Evolutionary conservation across 1,140 invertebrate genomes (phyloP), one percentile per base, ranked within the genome.

Genomic region (Trichomalopsis sarcophagae): DNA sequence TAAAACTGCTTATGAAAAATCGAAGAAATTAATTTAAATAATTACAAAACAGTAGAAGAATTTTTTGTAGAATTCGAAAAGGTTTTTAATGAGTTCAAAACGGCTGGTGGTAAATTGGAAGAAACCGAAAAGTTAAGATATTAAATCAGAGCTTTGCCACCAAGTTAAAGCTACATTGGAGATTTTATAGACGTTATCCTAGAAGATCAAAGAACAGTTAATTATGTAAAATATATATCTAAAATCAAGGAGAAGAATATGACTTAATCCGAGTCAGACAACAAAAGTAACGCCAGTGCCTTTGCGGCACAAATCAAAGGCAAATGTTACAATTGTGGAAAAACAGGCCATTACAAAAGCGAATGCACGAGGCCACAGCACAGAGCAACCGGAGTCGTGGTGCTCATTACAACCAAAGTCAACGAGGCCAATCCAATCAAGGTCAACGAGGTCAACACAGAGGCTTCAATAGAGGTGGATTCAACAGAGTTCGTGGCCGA

Each of bases 401-500:
- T 27, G 27, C 3, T 40, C 36, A 40, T 5, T 9, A 40, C 2
- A 36, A 40, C 36, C 73, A 17, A 75, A 9, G 30, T 2, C 2
- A 30, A 75, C 30, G 30, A 14, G 23, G 11, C 14, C 30, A 40
- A 36, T 62, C 10, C 33, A 74, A 33, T 13, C 75, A 69, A 62
- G 33, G n/a, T 7, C 81, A 73, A 68, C 44, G 68, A 82, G 74
- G 80, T 23, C 27, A 73, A 76, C 87, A 89, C 23, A 82, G 85
- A 86, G 87, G 87, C 81, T 86, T 68, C 86, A 85, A 89, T 71
- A 79, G 79, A 87, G 95, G 89, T 95, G 84, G 86, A 55, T 84
- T 85, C 73, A 87, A 86, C 81, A 83, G 88, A 89, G 85, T 86
- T 84, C 75, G 84, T 82, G 88, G 80, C 86, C 66, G 82, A 88